These are phyloP conservation scores for Stomorhina lunata DNA, from an alignment of 2,888 invertebrate genomes.

Conservation along the genomic window DNA sequence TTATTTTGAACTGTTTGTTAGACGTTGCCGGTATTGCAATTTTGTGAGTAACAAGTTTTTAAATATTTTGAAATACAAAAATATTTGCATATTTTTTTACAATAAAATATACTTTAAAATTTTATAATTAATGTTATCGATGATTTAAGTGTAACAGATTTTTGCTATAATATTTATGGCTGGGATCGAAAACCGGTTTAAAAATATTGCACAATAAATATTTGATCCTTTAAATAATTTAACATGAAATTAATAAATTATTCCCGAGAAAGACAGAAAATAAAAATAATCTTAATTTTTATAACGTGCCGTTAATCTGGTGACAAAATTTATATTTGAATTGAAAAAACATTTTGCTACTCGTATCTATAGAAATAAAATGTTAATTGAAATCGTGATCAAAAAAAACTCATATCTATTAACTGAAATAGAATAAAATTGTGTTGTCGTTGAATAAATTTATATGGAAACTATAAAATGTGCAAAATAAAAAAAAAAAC, in stretches of 20 bases:
- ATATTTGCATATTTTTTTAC: slow-evolving; percentile 26
- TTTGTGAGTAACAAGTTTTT: slow-evolving; percentile 18
- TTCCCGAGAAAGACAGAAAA: no score
- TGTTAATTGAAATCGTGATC: slow-evolving; percentile 58
- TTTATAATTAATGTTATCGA: background rate
- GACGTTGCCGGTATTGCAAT: background rate
- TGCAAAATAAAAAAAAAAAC: background rate
- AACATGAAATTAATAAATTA: no score
- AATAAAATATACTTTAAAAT: background rate
- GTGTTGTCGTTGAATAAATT: slow-evolving; percentile 36
- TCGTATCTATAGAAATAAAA: slow-evolving; percentile 39
- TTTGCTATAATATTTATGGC: background rate
- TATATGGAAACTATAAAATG: background rate
- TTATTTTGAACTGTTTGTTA: background rate
- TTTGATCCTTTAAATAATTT: background rate
- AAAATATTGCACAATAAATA: background rate
- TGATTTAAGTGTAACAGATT: background rate
- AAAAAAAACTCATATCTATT: slow-evolving; percentile 16
- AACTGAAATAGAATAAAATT: slow-evolving; percentile 28
- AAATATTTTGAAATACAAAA: background rate
- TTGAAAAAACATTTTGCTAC: background rate
- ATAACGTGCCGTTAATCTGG: slow-evolving; percentile 17
- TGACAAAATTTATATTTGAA: slow-evolving; percentile 40
- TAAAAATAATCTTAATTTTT: background rate
- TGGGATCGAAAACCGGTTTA: background rate